Conservation (phyloP, 2,888 invertebrate genomes). For the Dryocosmus kuriphilus region DNA sequence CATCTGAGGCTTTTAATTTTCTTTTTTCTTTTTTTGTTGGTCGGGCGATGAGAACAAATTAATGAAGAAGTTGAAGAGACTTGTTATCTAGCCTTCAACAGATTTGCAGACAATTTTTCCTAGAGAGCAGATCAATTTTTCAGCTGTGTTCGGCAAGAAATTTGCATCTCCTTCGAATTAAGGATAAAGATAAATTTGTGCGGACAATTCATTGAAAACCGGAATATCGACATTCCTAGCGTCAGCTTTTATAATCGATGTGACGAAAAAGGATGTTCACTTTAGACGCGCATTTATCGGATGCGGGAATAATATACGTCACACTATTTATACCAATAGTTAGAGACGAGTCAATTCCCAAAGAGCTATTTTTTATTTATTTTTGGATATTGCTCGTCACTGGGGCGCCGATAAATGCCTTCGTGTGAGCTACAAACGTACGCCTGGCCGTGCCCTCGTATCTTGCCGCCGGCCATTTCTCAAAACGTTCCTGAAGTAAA, state of each 20-base stretch:
- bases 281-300: slow-evolving; percentile 15
- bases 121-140: slow-evolving; percentile 28
- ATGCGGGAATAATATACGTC: neutral
- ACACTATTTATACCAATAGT: slow-evolving; percentile 10
- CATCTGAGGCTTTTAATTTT: too few species aligned
- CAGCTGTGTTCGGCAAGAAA: slow-evolving; percentile 8
- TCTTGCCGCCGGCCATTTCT: slow-evolving; percentile 70
- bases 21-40: neutral
- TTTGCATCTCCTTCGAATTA: slow-evolving; percentile 21
- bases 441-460: slow-evolving; percentile 61
- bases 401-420: slow-evolving; percentile 66
- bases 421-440: slow-evolving; percentile 62
- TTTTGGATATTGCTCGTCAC: slow-evolving; percentile 56
- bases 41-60: neutral
- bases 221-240: slow-evolving; percentile 37
- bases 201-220: slow-evolving; percentile 38
- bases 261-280: slow-evolving; percentile 24
- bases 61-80: neutral
- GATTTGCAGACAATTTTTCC: slow-evolving; percentile 31
- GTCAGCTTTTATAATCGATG: slow-evolving; percentile 2
- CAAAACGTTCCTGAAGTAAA: slow-evolving; percentile 72
- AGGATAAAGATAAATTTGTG: slow-evolving; percentile 25
- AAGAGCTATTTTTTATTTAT: slow-evolving; percentile 46
- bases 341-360: slow-evolving; percentile 55
- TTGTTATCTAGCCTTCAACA: neutral